Evolutionary conservation across 2,797 vertebrate species (phyloP).

Genomic region (Amblyraja radiata): DNA sequence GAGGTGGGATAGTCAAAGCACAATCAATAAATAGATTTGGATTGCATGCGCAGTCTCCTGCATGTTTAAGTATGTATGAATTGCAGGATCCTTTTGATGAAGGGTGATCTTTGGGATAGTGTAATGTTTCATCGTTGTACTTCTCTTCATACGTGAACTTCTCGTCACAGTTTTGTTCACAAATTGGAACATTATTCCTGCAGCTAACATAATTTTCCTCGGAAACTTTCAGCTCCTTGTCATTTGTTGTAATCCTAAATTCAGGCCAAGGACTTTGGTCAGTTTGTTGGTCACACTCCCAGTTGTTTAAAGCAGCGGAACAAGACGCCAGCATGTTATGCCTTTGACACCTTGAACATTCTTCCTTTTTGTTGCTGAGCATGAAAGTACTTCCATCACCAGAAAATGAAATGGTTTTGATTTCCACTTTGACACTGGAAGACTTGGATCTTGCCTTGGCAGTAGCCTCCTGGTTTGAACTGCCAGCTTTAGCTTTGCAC

Average conservation of each 20-base stretch:
- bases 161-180: constrained; percentile 51
- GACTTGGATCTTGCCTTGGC: constrained; percentile 55
- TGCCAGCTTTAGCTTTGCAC: constrained; percentile 40
- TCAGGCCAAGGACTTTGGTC: constrained; percentile 48
- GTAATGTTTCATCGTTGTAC: constrained; percentile 44
- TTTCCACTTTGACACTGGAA: constrained; percentile 62
- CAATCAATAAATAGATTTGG: constrained; percentile 46
- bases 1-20: constrained; percentile 52
- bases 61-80: constrained; percentile 45
- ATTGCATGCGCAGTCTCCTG: constrained; percentile 43
- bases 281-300: constrained; percentile 42
- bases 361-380: constrained; percentile 48
- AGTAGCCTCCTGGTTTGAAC: constrained; percentile 50
- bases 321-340: neutral
- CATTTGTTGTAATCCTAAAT: constrained; percentile 53
- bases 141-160: constrained; percentile 46
- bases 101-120: constrained; percentile 47
- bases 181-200: constrained; percentile 47
- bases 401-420: constrained; percentile 54
- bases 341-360: constrained; percentile 39
- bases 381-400: constrained; percentile 50
- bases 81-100: constrained; percentile 45
- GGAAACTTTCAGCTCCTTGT: constrained; percentile 47
- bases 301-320: constrained; percentile 38
- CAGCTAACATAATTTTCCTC: constrained; percentile 42